Percentiles rank a stretch among this genome's conserved stretches.
Conservation (phyloP, 2,888 invertebrate species). For the Tinea trinotella region DNA sequence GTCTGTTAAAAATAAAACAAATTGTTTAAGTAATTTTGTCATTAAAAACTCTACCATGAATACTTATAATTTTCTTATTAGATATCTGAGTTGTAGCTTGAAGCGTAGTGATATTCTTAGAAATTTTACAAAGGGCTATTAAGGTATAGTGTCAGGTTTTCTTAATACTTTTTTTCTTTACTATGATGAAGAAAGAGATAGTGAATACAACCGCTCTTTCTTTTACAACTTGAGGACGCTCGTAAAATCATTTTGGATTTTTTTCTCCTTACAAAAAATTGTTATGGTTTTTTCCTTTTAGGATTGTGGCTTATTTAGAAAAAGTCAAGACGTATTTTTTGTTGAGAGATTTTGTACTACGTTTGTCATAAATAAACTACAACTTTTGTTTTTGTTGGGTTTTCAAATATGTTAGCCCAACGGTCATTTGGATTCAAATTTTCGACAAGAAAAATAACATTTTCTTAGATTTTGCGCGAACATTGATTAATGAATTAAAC, state of each 20-base stretch:
- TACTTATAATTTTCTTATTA: constrained; percentile 19
- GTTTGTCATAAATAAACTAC: constrained; percentile 55
- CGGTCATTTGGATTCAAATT: constrained; percentile 34
- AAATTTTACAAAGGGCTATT: constrained; percentile 41
- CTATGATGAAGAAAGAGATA: constrained; percentile 20
- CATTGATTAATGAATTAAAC: too few relatives aligned
- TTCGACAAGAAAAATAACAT: too few relatives aligned
- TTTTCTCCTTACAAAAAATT: constrained; percentile 50
- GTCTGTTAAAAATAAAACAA: too few relatives aligned
- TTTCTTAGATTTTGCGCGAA: too few relatives aligned
- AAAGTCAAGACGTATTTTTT: constrained; percentile 32
- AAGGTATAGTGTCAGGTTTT: constrained; percentile 47
- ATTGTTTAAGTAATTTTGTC: not conserved
- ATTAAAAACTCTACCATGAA: not conserved
- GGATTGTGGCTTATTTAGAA: constrained; percentile 33
- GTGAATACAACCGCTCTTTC: constrained; percentile 33
- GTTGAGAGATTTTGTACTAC: constrained; percentile 51
- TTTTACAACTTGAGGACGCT: constrained; percentile 61
- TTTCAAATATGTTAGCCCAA: constrained; percentile 53
- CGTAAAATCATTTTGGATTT: constrained; percentile 58
- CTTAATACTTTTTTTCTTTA: constrained; percentile 16
- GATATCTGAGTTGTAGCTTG: constrained; percentile 19
- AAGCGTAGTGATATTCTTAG: constrained; percentile 40
- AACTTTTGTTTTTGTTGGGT: constrained; percentile 38
- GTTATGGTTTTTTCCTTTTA: constrained; percentile 62